Percentiles rank a stretch among this genome's conserved stretches.
Conservation (phyloP, 2,888 invertebrate species). For the Thelaira solivaga region DNA sequence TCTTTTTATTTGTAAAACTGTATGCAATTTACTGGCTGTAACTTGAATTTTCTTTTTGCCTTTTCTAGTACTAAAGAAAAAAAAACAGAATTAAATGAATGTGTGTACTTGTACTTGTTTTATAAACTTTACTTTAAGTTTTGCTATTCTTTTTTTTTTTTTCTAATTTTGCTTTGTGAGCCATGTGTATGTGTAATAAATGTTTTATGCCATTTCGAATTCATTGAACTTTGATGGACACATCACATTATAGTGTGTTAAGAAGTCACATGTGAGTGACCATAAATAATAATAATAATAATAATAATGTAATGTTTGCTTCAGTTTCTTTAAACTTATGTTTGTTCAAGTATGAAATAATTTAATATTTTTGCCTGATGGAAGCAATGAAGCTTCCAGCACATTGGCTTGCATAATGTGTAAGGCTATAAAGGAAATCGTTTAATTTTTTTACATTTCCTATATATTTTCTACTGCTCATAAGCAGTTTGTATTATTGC, state of each 20-base stretch:
- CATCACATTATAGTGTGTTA: slow-evolving; percentile 18
- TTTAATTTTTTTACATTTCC: too few relatives aligned
- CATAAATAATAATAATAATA: background rate
- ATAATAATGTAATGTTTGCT: background rate
- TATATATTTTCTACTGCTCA: too few relatives aligned
- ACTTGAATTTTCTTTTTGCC: background rate
- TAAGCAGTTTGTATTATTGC: too few relatives aligned
- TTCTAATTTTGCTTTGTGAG: background rate
- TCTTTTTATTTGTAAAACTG: slow-evolving; percentile 17
- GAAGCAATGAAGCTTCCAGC: background rate
- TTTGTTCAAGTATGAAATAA: background rate
- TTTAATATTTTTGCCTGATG: background rate
- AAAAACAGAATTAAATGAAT: too few relatives aligned
- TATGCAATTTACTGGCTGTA: slow-evolving; percentile 41
- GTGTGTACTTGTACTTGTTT: too few relatives aligned
- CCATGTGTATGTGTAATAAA: background rate
- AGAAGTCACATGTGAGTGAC: slow-evolving; percentile 28
- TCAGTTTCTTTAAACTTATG: slow-evolving; percentile 13
- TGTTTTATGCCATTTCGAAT: slow-evolving; percentile 27
- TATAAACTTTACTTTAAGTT: too few relatives aligned
- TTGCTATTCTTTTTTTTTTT: background rate
- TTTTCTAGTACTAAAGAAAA: too few relatives aligned
- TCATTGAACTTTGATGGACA: slow-evolving; percentile 61
- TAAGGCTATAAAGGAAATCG: background rate
- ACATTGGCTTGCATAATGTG: background rate